Percentiles rank a stretch among this genome's conserved stretches.
Conservation (phyloP, 2,113 vertebrate species). For the Oncorhynchus mykiss region DNA sequence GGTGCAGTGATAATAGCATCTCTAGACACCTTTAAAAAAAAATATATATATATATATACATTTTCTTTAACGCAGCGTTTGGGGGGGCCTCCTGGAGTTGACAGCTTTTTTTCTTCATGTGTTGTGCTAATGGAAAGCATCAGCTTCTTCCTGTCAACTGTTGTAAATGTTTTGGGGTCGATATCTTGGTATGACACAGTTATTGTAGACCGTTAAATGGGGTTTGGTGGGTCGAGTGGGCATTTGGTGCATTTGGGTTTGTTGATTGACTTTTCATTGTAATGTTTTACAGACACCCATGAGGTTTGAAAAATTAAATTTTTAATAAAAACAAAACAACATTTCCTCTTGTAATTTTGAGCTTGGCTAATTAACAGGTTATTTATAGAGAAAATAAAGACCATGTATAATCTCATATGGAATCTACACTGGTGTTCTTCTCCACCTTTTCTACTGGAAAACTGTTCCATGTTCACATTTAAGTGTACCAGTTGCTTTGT, state of each 20-base stretch:
- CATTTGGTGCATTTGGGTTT: constrained; percentile 79
- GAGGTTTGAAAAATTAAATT: constrained; percentile 85
- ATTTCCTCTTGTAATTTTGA: constrained; percentile 72
- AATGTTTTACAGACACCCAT: constrained; percentile 88
- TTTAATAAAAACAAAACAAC: constrained; percentile 78
- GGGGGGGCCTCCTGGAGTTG: constrained; percentile 71
- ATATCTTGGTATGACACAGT: constrained; percentile 79
- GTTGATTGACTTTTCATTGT: constrained; percentile 75
- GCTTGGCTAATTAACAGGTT: constrained; percentile 82
- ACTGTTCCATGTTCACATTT: constrained; percentile 72
- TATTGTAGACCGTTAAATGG: constrained; percentile 53
- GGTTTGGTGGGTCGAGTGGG: constrained; percentile 79
- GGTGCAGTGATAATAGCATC: constrained; percentile 86
- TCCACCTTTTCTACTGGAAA: constrained; percentile 75
- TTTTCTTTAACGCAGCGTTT: constrained; percentile 48
- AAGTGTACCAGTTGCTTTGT: constrained; percentile 90
- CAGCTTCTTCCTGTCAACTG: constrained; percentile 85
- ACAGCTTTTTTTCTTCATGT: constrained; percentile 78
- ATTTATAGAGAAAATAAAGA: constrained; percentile 65
- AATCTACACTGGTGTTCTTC: constrained; percentile 70
- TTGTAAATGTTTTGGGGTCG: constrained; percentile 76
- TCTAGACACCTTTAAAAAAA: constrained; percentile 48
- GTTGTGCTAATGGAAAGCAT: constrained; percentile 85
- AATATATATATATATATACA: constrained; percentile 12
- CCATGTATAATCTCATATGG: constrained; percentile 79